A percentile compares a stretch with the other conserved stretches of the same genome.
These are phyloP conservation scores for Chironomus riparius DNA, from an alignment of 2,888 invertebrate species.

Conservation along the genomic window DNA sequence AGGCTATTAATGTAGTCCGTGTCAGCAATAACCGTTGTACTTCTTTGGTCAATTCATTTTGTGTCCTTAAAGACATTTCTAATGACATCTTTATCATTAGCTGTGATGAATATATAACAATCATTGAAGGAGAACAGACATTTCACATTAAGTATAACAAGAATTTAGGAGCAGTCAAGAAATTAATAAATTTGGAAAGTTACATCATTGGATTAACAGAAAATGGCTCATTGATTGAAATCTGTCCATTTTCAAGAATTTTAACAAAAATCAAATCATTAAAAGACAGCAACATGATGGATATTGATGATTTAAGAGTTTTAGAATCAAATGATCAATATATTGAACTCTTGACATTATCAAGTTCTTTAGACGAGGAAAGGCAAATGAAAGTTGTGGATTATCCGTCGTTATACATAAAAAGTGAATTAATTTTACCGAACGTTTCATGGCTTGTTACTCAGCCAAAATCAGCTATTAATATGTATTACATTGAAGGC, in stretches of 20 bases:
- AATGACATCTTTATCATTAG: neutral
- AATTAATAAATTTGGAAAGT: conserved; percentile 36
- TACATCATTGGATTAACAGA: conserved; percentile 36
- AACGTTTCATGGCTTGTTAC: conserved; percentile 38
- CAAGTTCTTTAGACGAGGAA: conserved; percentile 31
- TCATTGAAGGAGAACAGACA: neutral
- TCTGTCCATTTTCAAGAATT: conserved; percentile 37
- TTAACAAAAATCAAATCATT: conserved; percentile 15
- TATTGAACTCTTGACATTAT: conserved; percentile 38
- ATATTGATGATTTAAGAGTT: conserved; percentile 38
- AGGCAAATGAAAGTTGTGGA: conserved; percentile 37
- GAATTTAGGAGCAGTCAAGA: conserved; percentile 33
- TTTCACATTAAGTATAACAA: neutral
- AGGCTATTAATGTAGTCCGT: neutral
- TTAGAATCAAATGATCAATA: conserved; percentile 37
- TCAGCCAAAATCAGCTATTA: conserved; percentile 39
- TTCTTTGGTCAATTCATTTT: neutral
- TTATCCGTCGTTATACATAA: conserved; percentile 39
- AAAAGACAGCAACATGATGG: neutral
- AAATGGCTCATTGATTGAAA: conserved; percentile 37
- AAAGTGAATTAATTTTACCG: conserved; percentile 36
- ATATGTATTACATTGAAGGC: conserved; percentile 39
- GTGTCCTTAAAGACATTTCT: neutral
- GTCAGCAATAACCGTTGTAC: neutral
- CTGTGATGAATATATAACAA: neutral